Percentiles rank a stretch among this genome's conserved stretches.
Conservation (phyloP, 2,113 vertebrate species). For the Rhombomys opimus region DNA sequence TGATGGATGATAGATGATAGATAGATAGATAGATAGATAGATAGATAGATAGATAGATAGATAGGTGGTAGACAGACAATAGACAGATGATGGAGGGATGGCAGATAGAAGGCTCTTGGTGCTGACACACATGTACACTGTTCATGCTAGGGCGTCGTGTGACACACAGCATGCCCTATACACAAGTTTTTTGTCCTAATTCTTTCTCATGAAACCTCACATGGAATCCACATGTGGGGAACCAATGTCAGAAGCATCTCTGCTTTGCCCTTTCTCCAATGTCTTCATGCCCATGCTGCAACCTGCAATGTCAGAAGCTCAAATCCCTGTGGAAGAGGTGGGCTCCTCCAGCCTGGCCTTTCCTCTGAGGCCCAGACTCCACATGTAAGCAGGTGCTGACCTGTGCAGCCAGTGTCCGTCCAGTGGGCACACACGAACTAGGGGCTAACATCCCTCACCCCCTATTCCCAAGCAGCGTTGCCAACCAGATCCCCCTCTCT, state of each 20-base stretch:
- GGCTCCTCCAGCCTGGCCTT: background rate
- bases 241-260: background rate
- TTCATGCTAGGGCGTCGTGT: background rate
- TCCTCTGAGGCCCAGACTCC: background rate
- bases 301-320: background rate
- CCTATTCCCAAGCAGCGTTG: background rate
- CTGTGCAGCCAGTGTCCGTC: background rate
- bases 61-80: background rate
- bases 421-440: background rate
- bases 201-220: slow-evolving; percentile 1
- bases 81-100: background rate
- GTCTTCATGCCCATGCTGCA: background rate
- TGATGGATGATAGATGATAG: too few relatives aligned
- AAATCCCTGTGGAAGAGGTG: background rate
- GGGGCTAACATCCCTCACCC: background rate
- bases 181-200: background rate
- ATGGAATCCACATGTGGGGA: background rate
- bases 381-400: background rate
- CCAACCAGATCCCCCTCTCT: background rate
- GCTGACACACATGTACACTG: background rate
- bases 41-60: background rate
- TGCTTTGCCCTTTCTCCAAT: background rate
- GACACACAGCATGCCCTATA: background rate
- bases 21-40: background rate
- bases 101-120: background rate